Conservation (phyloP, 2,113 vertebrate genomes). For the Cyanocitta stelleri region DNA sequence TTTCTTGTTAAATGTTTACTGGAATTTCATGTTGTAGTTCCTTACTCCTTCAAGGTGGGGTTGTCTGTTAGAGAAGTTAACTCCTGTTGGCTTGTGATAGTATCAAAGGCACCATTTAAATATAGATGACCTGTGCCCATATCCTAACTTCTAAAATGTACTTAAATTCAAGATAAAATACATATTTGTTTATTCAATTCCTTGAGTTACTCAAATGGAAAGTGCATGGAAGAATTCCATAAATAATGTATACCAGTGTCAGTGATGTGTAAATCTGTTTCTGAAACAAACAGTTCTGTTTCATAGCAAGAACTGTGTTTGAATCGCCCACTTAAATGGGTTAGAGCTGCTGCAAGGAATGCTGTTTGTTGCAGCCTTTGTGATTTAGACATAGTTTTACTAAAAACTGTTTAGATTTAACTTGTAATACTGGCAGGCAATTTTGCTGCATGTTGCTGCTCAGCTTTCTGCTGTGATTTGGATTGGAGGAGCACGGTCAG, state of each 20-base stretch:
- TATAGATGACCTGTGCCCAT: neutral
- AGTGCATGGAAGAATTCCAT: neutral
- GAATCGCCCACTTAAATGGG: neutral
- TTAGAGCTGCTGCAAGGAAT: neutral
- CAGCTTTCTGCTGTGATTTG: neutral
- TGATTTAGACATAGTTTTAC: rapidly evolving
- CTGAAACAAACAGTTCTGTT: neutral
- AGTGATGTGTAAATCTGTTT: neutral
- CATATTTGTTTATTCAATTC: neutral
- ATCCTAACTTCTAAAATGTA: neutral
- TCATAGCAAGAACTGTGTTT: neutral
- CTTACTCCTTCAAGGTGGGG: neutral
- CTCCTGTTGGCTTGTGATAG: neutral
- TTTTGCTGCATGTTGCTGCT: neutral
- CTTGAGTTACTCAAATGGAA: neutral
- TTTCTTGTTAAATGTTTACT: neutral
- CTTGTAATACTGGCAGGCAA: neutral
- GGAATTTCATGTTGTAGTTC: neutral
- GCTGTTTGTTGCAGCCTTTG: neutral
- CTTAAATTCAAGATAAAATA: neutral
- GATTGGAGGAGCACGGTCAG: neutral
- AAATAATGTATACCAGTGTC: neutral
- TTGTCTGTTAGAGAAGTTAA: neutral
- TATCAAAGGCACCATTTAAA: neutral
- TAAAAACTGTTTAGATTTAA: neutral